phyloP scores from a whole-genome alignment of 2,888 invertebrate species.

The Standfussiana lucernea region DNA sequence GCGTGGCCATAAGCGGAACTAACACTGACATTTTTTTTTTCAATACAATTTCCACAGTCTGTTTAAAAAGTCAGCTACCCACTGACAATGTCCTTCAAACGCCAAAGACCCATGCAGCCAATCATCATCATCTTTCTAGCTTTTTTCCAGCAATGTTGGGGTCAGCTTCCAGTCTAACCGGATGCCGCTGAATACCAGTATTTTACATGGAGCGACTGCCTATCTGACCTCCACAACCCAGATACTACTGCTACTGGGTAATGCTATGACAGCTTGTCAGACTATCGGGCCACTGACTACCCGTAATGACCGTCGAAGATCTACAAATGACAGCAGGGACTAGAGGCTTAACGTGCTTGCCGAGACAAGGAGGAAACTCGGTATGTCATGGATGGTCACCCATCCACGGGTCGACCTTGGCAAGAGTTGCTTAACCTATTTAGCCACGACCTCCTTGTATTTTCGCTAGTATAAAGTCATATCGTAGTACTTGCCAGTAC shows the following conservation, averaged over 20 bases:
- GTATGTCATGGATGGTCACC: background rate
- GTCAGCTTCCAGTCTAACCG: background rate
- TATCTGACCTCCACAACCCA: background rate
- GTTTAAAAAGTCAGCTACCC: background rate
- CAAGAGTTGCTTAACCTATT: background rate
- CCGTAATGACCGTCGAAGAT: background rate
- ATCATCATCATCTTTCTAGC: background rate
- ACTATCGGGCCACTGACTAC: background rate
- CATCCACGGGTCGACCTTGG: background rate
- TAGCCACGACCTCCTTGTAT: background rate
- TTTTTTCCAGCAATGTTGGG: background rate
- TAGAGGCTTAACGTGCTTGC: background rate
- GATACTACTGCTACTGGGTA: background rate
- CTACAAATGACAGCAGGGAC: background rate
- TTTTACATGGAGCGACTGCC: background rate
- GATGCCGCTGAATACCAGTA: background rate
- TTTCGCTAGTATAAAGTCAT: slow-evolving; percentile 31
- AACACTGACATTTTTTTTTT: background rate
- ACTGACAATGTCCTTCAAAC: background rate
- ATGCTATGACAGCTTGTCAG: background rate
- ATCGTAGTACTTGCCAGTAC: slow-evolving; percentile 22
- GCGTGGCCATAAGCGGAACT: background rate
- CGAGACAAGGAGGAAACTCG: background rate
- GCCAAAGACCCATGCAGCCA: background rate
- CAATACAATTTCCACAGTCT: background rate